Base-by-base conservation (phyloP, 2,797 vertebrate genomes). In the Anas capensis region DNA sequence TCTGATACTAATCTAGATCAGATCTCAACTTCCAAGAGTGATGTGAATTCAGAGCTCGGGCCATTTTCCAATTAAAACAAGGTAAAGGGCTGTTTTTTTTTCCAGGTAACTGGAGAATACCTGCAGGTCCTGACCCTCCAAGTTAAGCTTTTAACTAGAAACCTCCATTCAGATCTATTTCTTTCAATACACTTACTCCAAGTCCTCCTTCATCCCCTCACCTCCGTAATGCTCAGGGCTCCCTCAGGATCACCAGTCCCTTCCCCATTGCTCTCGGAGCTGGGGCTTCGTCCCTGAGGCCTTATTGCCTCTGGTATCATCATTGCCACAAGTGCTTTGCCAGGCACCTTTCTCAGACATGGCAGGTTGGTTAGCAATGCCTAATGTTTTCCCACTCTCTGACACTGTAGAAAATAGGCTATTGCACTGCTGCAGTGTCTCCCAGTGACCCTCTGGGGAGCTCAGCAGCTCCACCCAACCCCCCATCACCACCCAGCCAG, bases 1-100 rank as follows among this genome's bases (percentile, higher is more conserved):
- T 78, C 83, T 91, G 71, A 83, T 95, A 85, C 84, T 91, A 84
- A 96, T 96, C 93, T 91, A 92, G 95, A 93, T 89, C 79, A 85
- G 82, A 94, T 93, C 87, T 95, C 66, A 46, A 44, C 85, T 82
- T 95, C 46, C 72, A 93, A 57, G 51, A 91, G 77, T 38, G 93
- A 90, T 33, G 7, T 42, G 73, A 94, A 83, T 91, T 90, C 78
- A 94, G 81, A 83, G 53, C 70, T 49, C 31, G 11, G 56, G 33
- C 38, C 33, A n/a, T 60, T 91, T 92, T 89, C 79, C 86, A 94
- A 91, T 91, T 95, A 93, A 87, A 94, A 85, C 44, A 38, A 72
- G 38, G 58, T 57, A 83, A 75, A 51, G 87, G 79, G 40, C 36
- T 86, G 33, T 49, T 92, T 75, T 75, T 34, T 34, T 85, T 71